Base-by-base conservation (phyloP, 1,140 invertebrate genomes). In the Diplogasteroides magnus region DNA sequence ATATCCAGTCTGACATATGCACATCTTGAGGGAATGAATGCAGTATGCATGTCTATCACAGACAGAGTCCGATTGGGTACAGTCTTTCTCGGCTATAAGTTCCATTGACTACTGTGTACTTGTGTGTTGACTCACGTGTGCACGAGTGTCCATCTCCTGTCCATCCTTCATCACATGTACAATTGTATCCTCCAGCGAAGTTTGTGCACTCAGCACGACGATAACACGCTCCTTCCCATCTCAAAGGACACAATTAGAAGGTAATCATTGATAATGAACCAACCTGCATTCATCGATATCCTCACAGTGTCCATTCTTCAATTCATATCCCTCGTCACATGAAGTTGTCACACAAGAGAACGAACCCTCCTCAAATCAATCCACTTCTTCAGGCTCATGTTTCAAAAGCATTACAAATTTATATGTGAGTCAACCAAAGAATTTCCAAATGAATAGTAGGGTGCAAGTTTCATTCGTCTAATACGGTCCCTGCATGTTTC, bases 161-260 rank as follows among this genome's bases (percentile, higher is more conserved):
- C 32, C 76, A 78, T 32, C 79, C 80, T 26, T 76, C 75, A 26
- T 77, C 69, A 67, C 81, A 83, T 15, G 61, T 61, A 62, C 80
- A 82, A 26, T 73, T 64, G 64, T 77, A 83, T 15, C 69, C 68
- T 31, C 79, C 81, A 19, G 62, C 31, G 11, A 71, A 79, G 68
- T 82, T 79, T 31, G 64, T 62, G 69, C 81, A 82, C 6, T 64
- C 69, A 1, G 78, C 78, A 48, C 77, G 65, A 2, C 60, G 57
- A 57, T 80, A 76, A 48, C 77, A 77, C 19, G 25, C 48, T 48
- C 48, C n/a, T 1, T 29, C 19, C 6, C 37, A 19, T 48, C 37
- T 48, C 37, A 48, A 48, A 11, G 37, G 37, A 19, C 19, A 48
- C 37, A 19, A 19, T 48, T 6, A 48, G 37, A 48, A 48, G 37